These are phyloP conservation scores for Magallana nippona DNA, from an alignment of 2,888 invertebrate genomes.

Conservation along the genomic window DNA sequence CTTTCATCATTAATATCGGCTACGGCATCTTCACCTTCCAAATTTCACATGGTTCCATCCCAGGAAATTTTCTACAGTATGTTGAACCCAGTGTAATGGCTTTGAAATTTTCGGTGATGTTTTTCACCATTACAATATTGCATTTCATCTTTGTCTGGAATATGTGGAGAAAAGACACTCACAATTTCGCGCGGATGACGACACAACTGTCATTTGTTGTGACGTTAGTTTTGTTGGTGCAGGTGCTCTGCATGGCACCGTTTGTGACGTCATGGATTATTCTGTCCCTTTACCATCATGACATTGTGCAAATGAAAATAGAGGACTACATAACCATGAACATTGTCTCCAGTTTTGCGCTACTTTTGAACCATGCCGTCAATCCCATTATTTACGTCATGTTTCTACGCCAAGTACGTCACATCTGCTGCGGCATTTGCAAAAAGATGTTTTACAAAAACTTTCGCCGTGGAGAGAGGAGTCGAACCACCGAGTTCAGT, in stretches of 20 bases:
- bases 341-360: background rate
- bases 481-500: constrained; percentile 15
- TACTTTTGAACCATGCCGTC: constrained; percentile 10
- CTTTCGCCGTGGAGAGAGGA: constrained; percentile 19
- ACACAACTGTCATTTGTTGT: constrained; percentile 19
- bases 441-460: constrained; percentile 7
- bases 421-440: constrained; percentile 15
- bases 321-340: constrained; percentile 15
- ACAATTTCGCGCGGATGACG: constrained; percentile 20
- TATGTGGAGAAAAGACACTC: constrained; percentile 29
- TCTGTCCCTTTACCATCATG: constrained; percentile 13
- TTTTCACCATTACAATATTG: constrained; percentile 17
- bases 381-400: constrained; percentile 31
- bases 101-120: constrained; percentile 13
- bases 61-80: constrained; percentile 22
- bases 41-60: constrained; percentile 10
- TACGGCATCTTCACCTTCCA: constrained; percentile 19
- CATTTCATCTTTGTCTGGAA: constrained; percentile 21
- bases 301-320: constrained; percentile 3
- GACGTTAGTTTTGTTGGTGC: constrained; percentile 3
- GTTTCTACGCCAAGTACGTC: constrained; percentile 1
- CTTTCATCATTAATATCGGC: constrained; percentile 12
- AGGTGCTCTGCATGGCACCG: constrained; percentile 29
- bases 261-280: constrained; percentile 33
- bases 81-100: constrained; percentile 24